Evolutionary conservation across 1,140 invertebrate species (phyloP), one percentile per base, ranked within the genome.

Genomic region (Aphelenchoides besseyi): DNA sequence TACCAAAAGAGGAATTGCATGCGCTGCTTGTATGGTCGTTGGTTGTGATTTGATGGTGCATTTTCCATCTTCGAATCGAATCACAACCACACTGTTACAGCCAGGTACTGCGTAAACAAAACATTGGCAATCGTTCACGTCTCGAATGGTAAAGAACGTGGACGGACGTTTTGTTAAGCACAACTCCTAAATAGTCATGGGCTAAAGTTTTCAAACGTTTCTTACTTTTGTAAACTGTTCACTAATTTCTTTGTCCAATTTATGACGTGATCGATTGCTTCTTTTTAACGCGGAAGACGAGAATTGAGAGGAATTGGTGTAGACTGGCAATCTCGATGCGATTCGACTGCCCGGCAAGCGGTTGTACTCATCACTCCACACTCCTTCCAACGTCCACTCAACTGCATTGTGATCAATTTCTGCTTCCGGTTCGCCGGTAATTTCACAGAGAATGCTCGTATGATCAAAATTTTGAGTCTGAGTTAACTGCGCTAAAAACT

Each of bases 241-340:
- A 12, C 12, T 66, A 16, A 66, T 33, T 29, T 66, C 63, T 53
- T 37, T 66, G 16, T 66, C 63, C 63, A 66, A 23, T 33, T 66
- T 66, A 12, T 16, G 12, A 26, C 63, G n/a, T n/a, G 32, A 33
- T 53, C 30, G 16, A 33, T 33, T 66, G 16, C 32, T 37, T 53
- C 63, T 26, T 53, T 66, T 29, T 12, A 35, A 12, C n/a, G 30
- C 32, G 3, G 63, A 35, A 1, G 18, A 12, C 1, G 63, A 37
- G 26, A 23, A 23, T 53, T 66, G 63, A 28, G 18, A 18, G 0
- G 36, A 26, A 3, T 16, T 12, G n/a, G n/a, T 16, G 16, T 18
- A 18, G 3, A 66, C 32, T n/a, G 63, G 63, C 1, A 66, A 8
- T 66, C 48, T 66, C 12, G 63, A 66, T 12, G 63, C 16, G 59